Conservation (phyloP, 2,113 vertebrate species). For the Pungitius pungitius region DNA sequence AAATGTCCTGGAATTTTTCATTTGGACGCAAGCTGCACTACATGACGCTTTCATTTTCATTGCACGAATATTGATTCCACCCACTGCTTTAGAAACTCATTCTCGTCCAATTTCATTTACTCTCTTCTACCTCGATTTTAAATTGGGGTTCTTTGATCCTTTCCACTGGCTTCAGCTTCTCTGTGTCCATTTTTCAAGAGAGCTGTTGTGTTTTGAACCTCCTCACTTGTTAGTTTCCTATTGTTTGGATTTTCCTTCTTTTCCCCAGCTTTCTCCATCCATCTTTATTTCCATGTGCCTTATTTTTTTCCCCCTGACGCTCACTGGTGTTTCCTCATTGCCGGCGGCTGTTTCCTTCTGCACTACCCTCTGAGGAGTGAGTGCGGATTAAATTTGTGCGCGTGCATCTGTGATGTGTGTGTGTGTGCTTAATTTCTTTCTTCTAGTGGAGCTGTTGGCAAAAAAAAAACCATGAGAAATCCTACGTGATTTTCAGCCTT, state of each 20-base stretch:
- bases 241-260: constrained; percentile 61
- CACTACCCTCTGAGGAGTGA: constrained; percentile 25
- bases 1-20: neutral
- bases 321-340: constrained; percentile 61
- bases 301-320: constrained; percentile 32
- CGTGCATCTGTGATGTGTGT: neutral
- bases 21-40: neutral
- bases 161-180: neutral
- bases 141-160: neutral
- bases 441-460: constrained; percentile 11
- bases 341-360: constrained; percentile 27
- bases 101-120: neutral
- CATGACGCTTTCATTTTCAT: neutral
- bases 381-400: constrained; percentile 29
- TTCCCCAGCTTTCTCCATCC: constrained; percentile 39
- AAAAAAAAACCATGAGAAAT: constrained; percentile 8
- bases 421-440: neutral
- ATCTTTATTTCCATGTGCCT: constrained; percentile 54
- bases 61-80: constrained; percentile 24
- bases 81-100: constrained; percentile 21
- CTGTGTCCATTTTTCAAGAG: constrained; percentile 23
- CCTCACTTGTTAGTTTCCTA: constrained; percentile 49
- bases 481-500: constrained; percentile 1
- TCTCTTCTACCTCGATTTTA: neutral
- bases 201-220: constrained; percentile 27